Evolutionary conservation across 2,797 vertebrate species (phyloP).

Genomic region (Pangasius sanitwongsei): DNA sequence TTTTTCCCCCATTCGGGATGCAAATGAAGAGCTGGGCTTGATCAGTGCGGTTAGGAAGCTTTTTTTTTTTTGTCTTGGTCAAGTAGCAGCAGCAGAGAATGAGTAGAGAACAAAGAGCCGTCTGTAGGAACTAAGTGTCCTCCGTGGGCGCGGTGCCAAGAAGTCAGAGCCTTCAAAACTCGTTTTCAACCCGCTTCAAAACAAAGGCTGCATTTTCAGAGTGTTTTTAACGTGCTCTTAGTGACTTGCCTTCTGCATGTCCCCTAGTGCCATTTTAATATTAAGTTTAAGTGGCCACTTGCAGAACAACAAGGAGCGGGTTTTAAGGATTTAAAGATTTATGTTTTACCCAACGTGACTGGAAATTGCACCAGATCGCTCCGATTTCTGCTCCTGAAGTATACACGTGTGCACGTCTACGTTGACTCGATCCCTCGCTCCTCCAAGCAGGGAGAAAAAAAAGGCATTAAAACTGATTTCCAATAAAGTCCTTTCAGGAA

Average conservation of each 20-base stretch:
- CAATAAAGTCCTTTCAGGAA: too few species aligned
- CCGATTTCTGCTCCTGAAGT: not conserved
- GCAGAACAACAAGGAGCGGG: not conserved
- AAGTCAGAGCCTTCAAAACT: constrained; percentile 68
- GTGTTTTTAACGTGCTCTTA: not conserved
- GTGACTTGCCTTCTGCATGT: not conserved
- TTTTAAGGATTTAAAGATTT: too few species aligned
- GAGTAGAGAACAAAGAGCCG: constrained; percentile 83
- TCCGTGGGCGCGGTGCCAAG: constrained; percentile 83
- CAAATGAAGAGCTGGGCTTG: constrained; percentile 64
- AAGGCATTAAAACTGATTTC: not conserved
- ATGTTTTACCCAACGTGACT: not conserved
- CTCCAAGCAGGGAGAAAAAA: not conserved
- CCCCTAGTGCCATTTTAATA: not conserved
- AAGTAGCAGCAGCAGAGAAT: constrained; percentile 70
- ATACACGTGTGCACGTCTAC: not conserved
- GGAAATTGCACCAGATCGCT: not conserved
- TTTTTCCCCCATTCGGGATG: constrained; percentile 51
- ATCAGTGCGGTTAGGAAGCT: constrained; percentile 70
- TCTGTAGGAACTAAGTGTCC: constrained; percentile 90
- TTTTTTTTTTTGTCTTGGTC: constrained; percentile 75
- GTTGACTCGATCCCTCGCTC: not conserved
- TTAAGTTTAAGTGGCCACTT: not conserved
- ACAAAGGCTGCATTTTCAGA: constrained; percentile 15
- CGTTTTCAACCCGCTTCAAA: constrained; percentile 52